phyloP scores from a whole-genome alignment of 1,140 invertebrate species.

The Formica selysi region DNA sequence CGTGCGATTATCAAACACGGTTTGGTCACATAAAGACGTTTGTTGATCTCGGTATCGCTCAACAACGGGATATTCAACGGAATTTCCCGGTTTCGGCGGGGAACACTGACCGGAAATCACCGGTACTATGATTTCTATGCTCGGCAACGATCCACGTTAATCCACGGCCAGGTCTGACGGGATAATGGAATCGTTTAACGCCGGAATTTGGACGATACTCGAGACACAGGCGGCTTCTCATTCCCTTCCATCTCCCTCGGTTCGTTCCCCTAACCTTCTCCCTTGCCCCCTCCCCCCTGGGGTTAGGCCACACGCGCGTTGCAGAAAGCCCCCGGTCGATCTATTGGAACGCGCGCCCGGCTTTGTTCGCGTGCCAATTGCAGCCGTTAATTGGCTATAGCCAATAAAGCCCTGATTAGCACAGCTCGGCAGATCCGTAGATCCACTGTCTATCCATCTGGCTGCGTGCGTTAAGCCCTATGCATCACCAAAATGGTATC shows the following conservation, averaged over 20 bases:
- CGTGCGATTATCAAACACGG: constrained; percentile 1
- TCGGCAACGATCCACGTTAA: constrained; percentile 59
- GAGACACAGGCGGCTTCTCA: constrained; percentile 36
- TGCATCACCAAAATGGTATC: constrained; percentile 72
- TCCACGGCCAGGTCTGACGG: constrained; percentile 61
- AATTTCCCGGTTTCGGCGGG: constrained; percentile 37
- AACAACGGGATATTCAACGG: constrained; percentile 10
- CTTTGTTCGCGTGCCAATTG: constrained; percentile 82
- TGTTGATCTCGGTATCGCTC: constrained; percentile 36
- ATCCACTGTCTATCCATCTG: constrained; percentile 68
- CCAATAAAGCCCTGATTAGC: constrained; percentile 84
- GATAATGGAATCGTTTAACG: constrained; percentile 79
- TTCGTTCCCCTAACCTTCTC: constrained; percentile 26
- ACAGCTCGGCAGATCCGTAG: constrained; percentile 72
- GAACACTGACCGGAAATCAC: constrained; percentile 48
- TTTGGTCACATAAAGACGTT: constrained; percentile 18
- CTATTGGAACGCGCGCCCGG: constrained; percentile 74
- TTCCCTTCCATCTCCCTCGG: constrained; percentile 10
- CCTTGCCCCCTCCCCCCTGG: background rate
- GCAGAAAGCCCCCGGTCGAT: constrained; percentile 72
- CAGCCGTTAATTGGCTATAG: constrained; percentile 83
- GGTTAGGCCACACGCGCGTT: constrained; percentile 59
- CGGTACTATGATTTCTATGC: constrained; percentile 53
- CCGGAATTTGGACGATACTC: constrained; percentile 72
- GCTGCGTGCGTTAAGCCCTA: constrained; percentile 57